These are phyloP conservation scores for Lasiurus cinereus DNA, from an alignment of 2,113 vertebrate species.

Conservation along the genomic window DNA sequence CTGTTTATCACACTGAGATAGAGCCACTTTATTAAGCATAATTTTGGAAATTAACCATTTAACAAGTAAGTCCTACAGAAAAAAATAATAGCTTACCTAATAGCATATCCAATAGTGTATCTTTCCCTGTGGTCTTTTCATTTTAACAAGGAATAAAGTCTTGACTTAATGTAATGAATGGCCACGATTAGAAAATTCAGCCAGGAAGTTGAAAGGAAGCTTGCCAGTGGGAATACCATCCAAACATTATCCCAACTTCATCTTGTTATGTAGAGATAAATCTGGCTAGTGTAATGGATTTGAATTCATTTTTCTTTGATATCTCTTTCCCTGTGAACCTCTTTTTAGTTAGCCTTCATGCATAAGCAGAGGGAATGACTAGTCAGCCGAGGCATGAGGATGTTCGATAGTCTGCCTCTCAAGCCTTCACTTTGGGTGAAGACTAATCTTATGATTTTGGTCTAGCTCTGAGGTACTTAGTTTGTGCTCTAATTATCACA, in stretches of 20 bases:
- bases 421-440: background rate
- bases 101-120: background rate
- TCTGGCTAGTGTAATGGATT: background rate
- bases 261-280: background rate
- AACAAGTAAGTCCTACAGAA: background rate
- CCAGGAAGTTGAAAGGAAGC: background rate
- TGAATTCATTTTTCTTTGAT: background rate
- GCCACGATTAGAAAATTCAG: background rate
- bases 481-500: background rate
- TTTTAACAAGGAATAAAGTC: background rate
- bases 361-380: background rate
- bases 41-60: background rate
- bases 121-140: background rate
- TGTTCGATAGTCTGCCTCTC: background rate
- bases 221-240: background rate
- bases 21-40: background rate
- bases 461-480: background rate
- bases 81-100: background rate
- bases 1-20: background rate
- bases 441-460: background rate
- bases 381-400: background rate
- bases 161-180: background rate
- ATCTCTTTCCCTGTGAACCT: no score
- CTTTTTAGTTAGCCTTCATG: fast-evolving
- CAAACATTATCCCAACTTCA: background rate